Percentiles rank a stretch among this genome's conserved stretches.
Evolutionary conservation across 2,113 vertebrate genomes (phyloP).

Genomic region (Actenoides lindsayi): DNA sequence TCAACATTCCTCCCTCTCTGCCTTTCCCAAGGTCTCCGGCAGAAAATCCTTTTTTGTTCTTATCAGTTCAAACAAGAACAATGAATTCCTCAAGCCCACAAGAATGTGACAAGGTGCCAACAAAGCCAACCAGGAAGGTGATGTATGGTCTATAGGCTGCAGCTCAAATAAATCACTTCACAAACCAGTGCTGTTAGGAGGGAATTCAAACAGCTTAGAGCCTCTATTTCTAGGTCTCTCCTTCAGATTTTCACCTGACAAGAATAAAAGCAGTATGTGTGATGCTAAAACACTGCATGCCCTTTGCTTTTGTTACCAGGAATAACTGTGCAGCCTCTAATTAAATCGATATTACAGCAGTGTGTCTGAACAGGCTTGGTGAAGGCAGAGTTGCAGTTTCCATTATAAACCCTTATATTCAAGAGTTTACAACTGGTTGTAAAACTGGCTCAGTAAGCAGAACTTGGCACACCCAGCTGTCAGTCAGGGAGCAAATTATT

Average conservation of each 20-base stretch:
- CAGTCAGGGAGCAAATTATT: slow-evolving; percentile 25
- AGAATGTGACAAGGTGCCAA: slow-evolving; percentile 87
- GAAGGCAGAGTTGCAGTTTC: slow-evolving; percentile 26
- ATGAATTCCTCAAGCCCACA: slow-evolving; percentile 81
- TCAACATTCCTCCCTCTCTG: slow-evolving; percentile 73
- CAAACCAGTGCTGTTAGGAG: slow-evolving; percentile 63
- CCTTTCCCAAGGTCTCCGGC: slow-evolving; percentile 79
- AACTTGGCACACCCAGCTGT: slow-evolving; percentile 12
- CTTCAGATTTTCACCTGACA: slow-evolving; percentile 55
- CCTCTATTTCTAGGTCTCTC: background rate
- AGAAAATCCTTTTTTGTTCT: slow-evolving; percentile 82
- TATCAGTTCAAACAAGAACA: slow-evolving; percentile 88
- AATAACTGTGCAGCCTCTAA: background rate
- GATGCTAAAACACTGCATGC: background rate
- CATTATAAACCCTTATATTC: background rate
- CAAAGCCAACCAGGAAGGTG: slow-evolving; percentile 84
- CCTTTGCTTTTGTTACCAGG: slow-evolving; percentile 6
- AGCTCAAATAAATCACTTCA: slow-evolving; percentile 79
- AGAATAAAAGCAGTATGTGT: background rate
- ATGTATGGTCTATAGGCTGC: slow-evolving; percentile 77
- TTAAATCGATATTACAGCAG: background rate
- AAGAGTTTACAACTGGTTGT: background rate
- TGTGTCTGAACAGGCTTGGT: background rate
- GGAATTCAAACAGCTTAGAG: slow-evolving; percentile 43
- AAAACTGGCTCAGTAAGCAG: slow-evolving; percentile 13